Base-by-base conservation (phyloP, 1,140 invertebrate genomes). In the Steinernema khuongi region DNA sequence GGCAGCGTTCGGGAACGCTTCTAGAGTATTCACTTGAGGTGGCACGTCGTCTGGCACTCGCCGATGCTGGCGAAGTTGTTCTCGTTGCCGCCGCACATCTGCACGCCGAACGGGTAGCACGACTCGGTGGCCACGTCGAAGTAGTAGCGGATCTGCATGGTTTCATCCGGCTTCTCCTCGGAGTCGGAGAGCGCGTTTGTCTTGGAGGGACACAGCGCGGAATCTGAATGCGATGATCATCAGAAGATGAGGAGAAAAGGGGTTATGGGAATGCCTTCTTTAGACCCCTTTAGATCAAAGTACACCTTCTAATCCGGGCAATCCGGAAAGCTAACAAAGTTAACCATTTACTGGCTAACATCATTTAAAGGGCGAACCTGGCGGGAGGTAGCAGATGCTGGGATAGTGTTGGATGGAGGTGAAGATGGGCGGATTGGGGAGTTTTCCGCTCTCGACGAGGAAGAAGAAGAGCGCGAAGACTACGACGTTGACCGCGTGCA, bases 101-200 rank as follows among this genome's bases (percentile, higher is more conserved):
- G 81, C n/a, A 77, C 74, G 17, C 79, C 81, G 69, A 82, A 82
- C n/a, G 81, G 79, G 74, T 83, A 82, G 60, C 81, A 82, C 69
- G 83, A 75, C 31, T 78, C 74, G 0, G 81, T 82, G 22, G 80
- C 73, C 0, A 76, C 69, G 43, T 81, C 80, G 60, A 81, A 81
- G 68, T 81, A 81, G 70, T 74, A 81, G 2, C 79, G 71, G 26
- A 74, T 82, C 14, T 72, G 31, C 11, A 81, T 72, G 41, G 73
- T 68, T 29, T 66, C 71, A n/a, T 68, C 74, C 0, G 70, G 19
- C 4, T 31, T 22, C 7, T 72, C 70, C 2, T 41, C 60, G 31
- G 74, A 75, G 44, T 71, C 70, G 4, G 50, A 60, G 14, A 60
- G 14, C 1, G n/a, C 32, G 32, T 71, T 71, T 1, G 26, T 14